Conservation (phyloP, 1,140 invertebrate genomes). For the Pemphigus obesinymphae region DNA sequence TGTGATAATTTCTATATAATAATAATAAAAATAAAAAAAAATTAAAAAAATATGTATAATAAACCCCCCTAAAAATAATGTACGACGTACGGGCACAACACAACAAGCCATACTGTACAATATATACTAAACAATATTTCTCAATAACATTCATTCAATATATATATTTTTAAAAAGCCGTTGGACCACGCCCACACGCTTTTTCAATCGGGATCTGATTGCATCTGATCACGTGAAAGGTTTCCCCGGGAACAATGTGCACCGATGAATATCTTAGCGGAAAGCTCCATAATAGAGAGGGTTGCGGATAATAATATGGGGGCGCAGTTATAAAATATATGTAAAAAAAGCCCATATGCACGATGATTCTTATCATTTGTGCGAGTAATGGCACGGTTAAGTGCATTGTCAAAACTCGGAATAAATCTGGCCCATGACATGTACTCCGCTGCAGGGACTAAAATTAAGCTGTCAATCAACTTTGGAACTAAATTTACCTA, state of each 20-base stretch:
- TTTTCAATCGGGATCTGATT: slow-evolving; percentile 41
- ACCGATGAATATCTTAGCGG: slow-evolving; percentile 40
- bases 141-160: slow-evolving; percentile 31
- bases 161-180: slow-evolving; percentile 37
- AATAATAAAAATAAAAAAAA: neutral
- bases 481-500: neutral
- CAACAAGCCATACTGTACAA: slow-evolving; percentile 21
- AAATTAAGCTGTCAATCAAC: slow-evolving; percentile 21
- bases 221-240: slow-evolving; percentile 39
- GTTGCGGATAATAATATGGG: slow-evolving; percentile 39
- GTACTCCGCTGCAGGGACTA: neutral
- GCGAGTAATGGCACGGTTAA: slow-evolving; percentile 36
- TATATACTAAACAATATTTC: slow-evolving; percentile 39
- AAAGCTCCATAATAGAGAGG: slow-evolving; percentile 40
- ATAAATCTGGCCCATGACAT: slow-evolving; percentile 15
- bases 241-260: slow-evolving; percentile 36
- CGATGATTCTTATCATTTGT: slow-evolving; percentile 34
- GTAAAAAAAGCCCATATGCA: slow-evolving; percentile 28
- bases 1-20: neutral
- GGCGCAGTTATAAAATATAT: neutral
- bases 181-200: slow-evolving; percentile 29
- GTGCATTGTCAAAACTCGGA: slow-evolving; percentile 38
- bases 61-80: slow-evolving; percentile 29
- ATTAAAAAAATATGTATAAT: slow-evolving; percentile 7
- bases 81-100: slow-evolving; percentile 20